Percentiles rank a stretch among this genome's conserved stretches.
These are phyloP conservation scores for Phaethornis superciliosus DNA, from an alignment of 2,113 vertebrate species.

Conservation along the genomic window DNA sequence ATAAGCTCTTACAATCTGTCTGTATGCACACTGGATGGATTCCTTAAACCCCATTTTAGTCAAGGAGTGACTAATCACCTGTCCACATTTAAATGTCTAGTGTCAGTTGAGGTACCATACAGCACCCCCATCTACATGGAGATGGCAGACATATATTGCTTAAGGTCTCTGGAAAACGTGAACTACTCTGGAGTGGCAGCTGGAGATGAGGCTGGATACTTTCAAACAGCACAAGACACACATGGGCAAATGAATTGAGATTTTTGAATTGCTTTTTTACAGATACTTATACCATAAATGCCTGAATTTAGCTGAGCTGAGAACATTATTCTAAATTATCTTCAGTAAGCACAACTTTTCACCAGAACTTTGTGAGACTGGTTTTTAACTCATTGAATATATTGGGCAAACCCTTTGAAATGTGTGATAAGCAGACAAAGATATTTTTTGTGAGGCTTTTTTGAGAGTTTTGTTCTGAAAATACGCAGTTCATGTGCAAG, in stretches of 20 bases:
- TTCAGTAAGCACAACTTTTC: neutral
- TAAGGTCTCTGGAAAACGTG: neutral
- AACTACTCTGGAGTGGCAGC: neutral
- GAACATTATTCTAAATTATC: neutral
- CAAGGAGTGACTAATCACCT: neutral
- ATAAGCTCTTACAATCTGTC: neutral
- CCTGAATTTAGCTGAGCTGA: neutral
- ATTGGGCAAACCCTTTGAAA: neutral
- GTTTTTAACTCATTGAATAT: neutral
- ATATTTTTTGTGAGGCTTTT: neutral
- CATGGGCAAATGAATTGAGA: neutral
- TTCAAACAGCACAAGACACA: neutral
- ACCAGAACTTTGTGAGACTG: neutral
- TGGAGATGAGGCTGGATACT: neutral
- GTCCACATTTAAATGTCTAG: neutral
- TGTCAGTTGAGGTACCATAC: neutral
- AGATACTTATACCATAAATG: neutral
- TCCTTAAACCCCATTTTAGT: neutral
- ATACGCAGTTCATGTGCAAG: neutral
- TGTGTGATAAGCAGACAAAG: neutral
- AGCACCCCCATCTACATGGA: neutral
- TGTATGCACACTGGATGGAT: fast-evolving
- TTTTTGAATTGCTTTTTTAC: neutral
- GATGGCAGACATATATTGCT: neutral
- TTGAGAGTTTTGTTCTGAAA: neutral